Conservation (phyloP, 2,888 invertebrate species). For the Agrotis segetum region DNA sequence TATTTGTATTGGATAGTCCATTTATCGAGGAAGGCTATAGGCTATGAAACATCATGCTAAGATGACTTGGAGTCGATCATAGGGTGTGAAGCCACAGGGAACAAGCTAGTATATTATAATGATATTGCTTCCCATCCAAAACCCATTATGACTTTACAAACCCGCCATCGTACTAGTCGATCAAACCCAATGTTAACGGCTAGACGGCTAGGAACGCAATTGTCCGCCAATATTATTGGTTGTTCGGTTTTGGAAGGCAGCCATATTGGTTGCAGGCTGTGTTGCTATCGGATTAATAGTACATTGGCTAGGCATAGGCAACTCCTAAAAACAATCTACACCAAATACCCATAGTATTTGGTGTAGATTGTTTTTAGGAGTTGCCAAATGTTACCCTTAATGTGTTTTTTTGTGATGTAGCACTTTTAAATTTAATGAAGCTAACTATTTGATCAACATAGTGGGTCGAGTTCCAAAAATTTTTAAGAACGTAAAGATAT, state of each 20-base stretch:
- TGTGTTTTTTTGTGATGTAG: no score
- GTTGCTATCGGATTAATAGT: slow-evolving; percentile 79
- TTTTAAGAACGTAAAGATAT: no score
- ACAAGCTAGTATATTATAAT: background rate
- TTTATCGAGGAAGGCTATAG: no score
- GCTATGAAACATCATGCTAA: no score
- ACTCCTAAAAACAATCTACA: no score
- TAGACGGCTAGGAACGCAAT: slow-evolving; percentile 68
- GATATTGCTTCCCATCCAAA: background rate
- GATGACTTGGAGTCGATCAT: no score
- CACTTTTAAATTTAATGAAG: no score
- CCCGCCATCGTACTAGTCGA: slow-evolving; percentile 12
- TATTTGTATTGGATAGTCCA: no score
- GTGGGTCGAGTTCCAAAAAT: no score
- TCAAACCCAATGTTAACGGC: slow-evolving; percentile 42
- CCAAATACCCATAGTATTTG: no score
- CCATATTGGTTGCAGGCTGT: slow-evolving; percentile 79
- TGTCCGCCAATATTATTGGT: slow-evolving; percentile 60
- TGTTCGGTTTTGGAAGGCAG: slow-evolving; percentile 70
- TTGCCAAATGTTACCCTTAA: background rate
- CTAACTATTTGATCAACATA: no score
- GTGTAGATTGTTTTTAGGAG: background rate
- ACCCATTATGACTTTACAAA: background rate
- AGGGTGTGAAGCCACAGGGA: no score
- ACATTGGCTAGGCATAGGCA: slow-evolving; percentile 67